Percentiles rank a stretch among this genome's conserved stretches.
These are phyloP conservation scores for Tonatia bakeri DNA, from an alignment of 2,113 vertebrate genomes.

Conservation along the genomic window DNA sequence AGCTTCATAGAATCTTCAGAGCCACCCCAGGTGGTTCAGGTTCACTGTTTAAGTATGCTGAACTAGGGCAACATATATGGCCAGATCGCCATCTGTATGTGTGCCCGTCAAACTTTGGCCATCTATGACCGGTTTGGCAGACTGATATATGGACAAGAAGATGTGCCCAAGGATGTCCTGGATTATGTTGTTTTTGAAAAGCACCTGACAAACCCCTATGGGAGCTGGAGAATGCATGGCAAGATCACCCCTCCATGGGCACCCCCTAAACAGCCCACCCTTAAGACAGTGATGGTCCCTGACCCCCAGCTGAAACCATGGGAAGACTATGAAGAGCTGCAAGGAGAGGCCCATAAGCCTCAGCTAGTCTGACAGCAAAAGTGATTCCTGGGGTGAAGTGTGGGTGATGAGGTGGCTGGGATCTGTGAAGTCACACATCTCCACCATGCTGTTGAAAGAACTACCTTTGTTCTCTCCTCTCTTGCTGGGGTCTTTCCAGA, in stretches of 20 bases:
- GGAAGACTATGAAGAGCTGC: conserved; percentile 81
- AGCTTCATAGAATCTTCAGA: conserved; percentile 90
- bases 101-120: conserved; percentile 91
- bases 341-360: conserved; percentile 68
- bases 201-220: conserved; percentile 87
- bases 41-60: conserved; percentile 86
- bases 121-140: conserved; percentile 96
- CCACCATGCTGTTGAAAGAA: neutral
- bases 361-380: conserved; percentile 77
- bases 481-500: neutral
- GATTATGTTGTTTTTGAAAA: conserved; percentile 94
- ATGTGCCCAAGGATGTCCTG: conserved; percentile 89
- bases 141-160: conserved; percentile 91
- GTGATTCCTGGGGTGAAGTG: neutral
- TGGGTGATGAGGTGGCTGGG: neutral
- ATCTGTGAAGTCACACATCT: neutral
- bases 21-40: conserved; percentile 87
- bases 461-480: neutral
- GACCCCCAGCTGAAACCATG: conserved; percentile 83
- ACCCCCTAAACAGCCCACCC: conserved; percentile 88
- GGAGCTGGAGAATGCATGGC: conserved; percentile 83
- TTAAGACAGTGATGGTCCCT: conserved; percentile 93
- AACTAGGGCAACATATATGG: conserved; percentile 88
- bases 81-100: conserved; percentile 93
- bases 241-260: conserved; percentile 85